A percentile compares a stretch with the other conserved stretches of the same genome.
Evolutionary conservation across 1,140 invertebrate species (phyloP).

Genomic region (Matsumurasca onukii): DNA sequence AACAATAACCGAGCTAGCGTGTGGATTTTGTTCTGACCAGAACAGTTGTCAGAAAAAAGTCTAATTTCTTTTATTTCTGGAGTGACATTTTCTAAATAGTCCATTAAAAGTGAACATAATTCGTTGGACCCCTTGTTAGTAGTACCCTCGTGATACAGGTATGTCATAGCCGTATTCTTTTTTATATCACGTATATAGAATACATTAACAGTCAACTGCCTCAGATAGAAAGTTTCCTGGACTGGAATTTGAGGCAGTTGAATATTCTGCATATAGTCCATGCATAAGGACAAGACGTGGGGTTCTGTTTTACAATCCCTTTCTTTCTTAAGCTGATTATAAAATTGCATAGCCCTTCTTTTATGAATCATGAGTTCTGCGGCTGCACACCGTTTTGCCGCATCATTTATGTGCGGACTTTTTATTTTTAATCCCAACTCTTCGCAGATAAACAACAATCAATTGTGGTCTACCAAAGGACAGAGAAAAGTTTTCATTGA

Average conservation of each 20-base stretch:
- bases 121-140: slow-evolving; percentile 32
- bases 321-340: slow-evolving; percentile 40
- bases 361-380: slow-evolving; percentile 43
- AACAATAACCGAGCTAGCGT: slow-evolving; percentile 32
- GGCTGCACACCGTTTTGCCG: slow-evolving; percentile 40
- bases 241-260: slow-evolving; percentile 39
- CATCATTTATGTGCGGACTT: slow-evolving; percentile 35
- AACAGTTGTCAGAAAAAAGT: slow-evolving; percentile 33
- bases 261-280: slow-evolving; percentile 48
- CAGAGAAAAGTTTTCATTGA: slow-evolving; percentile 41
- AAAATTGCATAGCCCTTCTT: slow-evolving; percentile 41
- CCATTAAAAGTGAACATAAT: slow-evolving; percentile 32
- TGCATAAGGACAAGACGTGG: slow-evolving; percentile 36
- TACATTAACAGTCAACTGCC: slow-evolving; percentile 44
- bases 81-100: slow-evolving; percentile 23
- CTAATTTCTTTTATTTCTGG: slow-evolving; percentile 29
- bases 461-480: slow-evolving; percentile 37
- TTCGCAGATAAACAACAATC: slow-evolving; percentile 34
- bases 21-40: slow-evolving; percentile 35
- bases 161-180: slow-evolving; percentile 6
- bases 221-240: slow-evolving; percentile 41
- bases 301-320: slow-evolving; percentile 35
- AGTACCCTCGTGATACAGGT: slow-evolving; percentile 31
- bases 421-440: slow-evolving; percentile 32
- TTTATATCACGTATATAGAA: slow-evolving; percentile 35